These are phyloP conservation scores for Hoplostethus atlanticus DNA, from an alignment of 2,797 vertebrate species.

Conservation along the genomic window DNA sequence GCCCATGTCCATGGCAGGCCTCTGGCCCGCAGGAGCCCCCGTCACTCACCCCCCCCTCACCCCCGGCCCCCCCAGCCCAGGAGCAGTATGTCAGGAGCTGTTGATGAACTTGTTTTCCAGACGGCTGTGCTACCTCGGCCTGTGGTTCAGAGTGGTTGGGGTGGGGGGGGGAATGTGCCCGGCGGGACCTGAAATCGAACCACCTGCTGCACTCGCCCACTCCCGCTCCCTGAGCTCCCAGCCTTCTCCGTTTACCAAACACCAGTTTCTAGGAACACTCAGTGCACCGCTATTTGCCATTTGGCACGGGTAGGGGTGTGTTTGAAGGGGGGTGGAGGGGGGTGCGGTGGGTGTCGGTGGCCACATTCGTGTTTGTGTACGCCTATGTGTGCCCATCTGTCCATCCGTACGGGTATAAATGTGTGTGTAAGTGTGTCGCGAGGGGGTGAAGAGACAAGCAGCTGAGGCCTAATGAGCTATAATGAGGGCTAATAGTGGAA, in stretches of 20 bases:
- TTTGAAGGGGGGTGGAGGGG: conserved; percentile 9
- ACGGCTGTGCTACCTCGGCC: conserved; percentile 74
- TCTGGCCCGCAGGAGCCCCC: conserved; percentile 32
- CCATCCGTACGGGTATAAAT: conserved; percentile 58
- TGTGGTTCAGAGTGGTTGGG: conserved; percentile 41
- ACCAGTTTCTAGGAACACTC: conserved; percentile 81
- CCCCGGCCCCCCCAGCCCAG: conserved; percentile 9
- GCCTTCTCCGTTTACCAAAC: conserved; percentile 87
- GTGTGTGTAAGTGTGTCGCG: conserved; percentile 67
- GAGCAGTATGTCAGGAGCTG: conserved; percentile 63
- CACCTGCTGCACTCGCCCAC: conserved; percentile 78
- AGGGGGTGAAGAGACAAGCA: conserved; percentile 79
- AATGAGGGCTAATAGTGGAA: conserved; percentile 88
- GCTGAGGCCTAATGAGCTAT: conserved; percentile 87
- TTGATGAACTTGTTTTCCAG: conserved; percentile 83
- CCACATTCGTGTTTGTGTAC: conserved; percentile 66
- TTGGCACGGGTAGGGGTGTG: conserved; percentile 64
- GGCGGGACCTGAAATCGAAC: conserved; percentile 76
- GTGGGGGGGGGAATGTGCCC: conserved; percentile 69
- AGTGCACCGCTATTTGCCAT: conserved; percentile 72
- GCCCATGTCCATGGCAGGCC: conserved; percentile 40
- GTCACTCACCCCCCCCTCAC: conserved; percentile 37
- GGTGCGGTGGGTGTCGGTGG: not conserved
- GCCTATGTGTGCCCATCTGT: conserved; percentile 64
- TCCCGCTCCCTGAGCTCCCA: conserved; percentile 69